phyloP scores from a whole-genome alignment of 92 coral and sea anemone species.

The Parazoanthus atlanticus region DNA sequence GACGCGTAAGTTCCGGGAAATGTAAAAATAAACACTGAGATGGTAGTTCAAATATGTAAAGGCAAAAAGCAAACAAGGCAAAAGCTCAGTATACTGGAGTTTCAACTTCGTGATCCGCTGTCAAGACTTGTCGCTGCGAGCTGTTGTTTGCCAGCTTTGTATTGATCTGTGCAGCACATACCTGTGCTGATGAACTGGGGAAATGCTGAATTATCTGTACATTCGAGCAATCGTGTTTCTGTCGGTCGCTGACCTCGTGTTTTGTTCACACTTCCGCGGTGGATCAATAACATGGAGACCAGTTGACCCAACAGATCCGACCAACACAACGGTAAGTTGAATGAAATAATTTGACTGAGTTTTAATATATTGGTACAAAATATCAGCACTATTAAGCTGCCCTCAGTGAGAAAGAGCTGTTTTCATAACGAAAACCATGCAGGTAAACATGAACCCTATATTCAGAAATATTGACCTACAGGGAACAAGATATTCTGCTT shows the following conservation, averaged over 20 bases:
- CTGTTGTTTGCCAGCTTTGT: background rate
- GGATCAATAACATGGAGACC: conserved; percentile 27
- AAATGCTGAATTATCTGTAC: background rate
- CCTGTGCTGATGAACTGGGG: no score
- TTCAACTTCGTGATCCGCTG: background rate
- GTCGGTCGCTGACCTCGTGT: background rate
- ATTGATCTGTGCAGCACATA: background rate
- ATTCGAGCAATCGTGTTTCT: conserved; percentile 4
- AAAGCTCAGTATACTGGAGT: no score
- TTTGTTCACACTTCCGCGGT: conserved; percentile 20
- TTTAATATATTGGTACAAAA: background rate
- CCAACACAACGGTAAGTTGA: conserved; percentile 30
- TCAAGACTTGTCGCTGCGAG: background rate
- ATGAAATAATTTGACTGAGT: background rate
- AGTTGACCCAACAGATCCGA: background rate
- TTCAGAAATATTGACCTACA: no score
- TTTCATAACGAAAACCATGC: background rate
- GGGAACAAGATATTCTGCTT: no score
- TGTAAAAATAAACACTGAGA: background rate
- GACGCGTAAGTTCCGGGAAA: background rate
- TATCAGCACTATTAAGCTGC: background rate
- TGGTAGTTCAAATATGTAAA: no score
- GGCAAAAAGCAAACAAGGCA: no score
- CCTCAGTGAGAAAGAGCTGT: background rate
- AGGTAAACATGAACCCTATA: no score